Percentiles rank a stretch among this genome's conserved stretches.
Conservation (phyloP, 2,888 invertebrate species). For the Nemotelus nigrinus region DNA sequence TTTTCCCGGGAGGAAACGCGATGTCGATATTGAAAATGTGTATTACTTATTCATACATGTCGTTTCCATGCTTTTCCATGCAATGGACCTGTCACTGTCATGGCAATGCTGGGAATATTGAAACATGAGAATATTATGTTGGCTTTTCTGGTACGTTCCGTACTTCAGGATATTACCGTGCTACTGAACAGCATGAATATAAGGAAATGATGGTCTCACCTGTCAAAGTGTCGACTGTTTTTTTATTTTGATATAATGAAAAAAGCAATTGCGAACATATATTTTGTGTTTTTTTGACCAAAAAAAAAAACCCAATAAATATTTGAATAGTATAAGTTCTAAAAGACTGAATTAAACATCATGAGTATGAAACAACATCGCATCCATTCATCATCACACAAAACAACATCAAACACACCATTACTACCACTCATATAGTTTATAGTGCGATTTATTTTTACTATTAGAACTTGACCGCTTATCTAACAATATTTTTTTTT, state of each 20-base stretch:
- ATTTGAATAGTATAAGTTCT: conserved; percentile 26
- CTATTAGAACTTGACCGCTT: conserved; percentile 38
- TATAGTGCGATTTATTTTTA: too few relatives aligned
- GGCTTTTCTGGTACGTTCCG: neutral
- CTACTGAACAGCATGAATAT: neutral
- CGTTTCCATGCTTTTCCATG: conserved; percentile 40
- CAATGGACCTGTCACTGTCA: conserved; percentile 41
- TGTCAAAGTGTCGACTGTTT: neutral
- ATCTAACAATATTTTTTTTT: conserved; percentile 51
- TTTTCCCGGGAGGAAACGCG: conserved; percentile 7
- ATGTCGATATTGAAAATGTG: conserved; percentile 39
- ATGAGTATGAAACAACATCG: too few relatives aligned
- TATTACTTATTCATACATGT: conserved; percentile 45
- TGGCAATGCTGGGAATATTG: neutral
- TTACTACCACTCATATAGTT: too few relatives aligned
- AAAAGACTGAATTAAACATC: too few relatives aligned
- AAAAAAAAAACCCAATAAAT: neutral
- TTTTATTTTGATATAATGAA: conserved; percentile 3
- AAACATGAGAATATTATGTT: conserved; percentile 25
- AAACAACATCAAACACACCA: too few relatives aligned
- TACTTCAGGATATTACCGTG: conserved; percentile 17
- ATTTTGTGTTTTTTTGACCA: too few relatives aligned
- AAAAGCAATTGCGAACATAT: neutral
- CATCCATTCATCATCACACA: too few relatives aligned
- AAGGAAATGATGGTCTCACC: too few relatives aligned